These are phyloP conservation scores for Ericerus pela DNA, from an alignment of 1,140 invertebrate genomes.

Conservation along the genomic window DNA sequence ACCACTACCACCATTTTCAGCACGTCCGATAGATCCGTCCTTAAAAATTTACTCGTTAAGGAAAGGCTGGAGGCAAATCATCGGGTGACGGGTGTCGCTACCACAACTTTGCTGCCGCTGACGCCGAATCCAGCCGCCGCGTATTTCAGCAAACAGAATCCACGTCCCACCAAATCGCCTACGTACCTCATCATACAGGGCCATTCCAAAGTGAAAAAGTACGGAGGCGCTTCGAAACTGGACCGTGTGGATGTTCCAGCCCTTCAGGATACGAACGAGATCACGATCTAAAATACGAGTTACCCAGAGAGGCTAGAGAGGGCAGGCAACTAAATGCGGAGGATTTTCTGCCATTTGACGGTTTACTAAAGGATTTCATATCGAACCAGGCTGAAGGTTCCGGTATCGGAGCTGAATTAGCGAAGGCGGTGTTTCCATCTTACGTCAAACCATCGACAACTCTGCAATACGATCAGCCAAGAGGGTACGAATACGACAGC, in stretches of 20 bases:
- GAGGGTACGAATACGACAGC: neutral
- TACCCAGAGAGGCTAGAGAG: constrained; percentile 11
- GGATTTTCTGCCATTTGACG: constrained; percentile 17
- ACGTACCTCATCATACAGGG: constrained; percentile 66
- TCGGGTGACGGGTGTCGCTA: constrained; percentile 31
- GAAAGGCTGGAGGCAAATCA: neutral
- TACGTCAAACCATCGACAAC: neutral
- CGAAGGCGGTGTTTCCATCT: neutral
- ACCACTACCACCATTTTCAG: too few relatives aligned
- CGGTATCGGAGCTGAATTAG: neutral
- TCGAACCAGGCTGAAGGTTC: neutral
- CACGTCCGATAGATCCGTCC: neutral
- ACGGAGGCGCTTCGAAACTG: constrained; percentile 48
- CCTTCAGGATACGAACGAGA: constrained; percentile 20
- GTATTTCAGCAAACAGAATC: constrained; percentile 46
- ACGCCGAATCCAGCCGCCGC: constrained; percentile 29
- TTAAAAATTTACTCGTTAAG: neutral
- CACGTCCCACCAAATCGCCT: constrained; percentile 42
- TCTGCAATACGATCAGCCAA: neutral
- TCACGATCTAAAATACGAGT: constrained; percentile 6
- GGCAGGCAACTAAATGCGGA: constrained; percentile 13
- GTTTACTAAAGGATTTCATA: neutral
- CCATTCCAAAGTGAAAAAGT: constrained; percentile 67
- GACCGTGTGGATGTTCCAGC: constrained; percentile 16
- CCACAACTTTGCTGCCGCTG: constrained; percentile 29